Base-by-base conservation (phyloP, 2,888 invertebrate genomes). In the Mycogona germanica region DNA sequence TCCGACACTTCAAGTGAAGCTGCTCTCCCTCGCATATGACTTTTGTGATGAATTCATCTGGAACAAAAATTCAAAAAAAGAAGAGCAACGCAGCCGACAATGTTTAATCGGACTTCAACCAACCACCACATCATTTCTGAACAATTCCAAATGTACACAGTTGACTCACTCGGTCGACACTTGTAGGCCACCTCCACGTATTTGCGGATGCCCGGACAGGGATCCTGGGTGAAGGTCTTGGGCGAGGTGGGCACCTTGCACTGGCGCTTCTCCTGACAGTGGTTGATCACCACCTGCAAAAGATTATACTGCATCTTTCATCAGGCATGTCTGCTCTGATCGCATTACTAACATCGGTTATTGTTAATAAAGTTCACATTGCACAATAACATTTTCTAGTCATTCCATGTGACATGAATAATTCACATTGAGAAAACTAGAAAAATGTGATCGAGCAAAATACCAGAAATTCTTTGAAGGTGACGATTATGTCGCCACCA, bases 161-260 rank as follows among this genome's bases (percentile, higher is more conserved):
- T 21, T 7, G 21, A 57, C 67, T 87, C 76, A 95, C 95, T 87
- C 67, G 96, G 96, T 72, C 88, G 80, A 76, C 96, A 96, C 74
- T 93, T 93, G 75, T 91, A 96, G 63, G 88, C 88, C 60, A 95
- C 88, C 75, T 93, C 91, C 61, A 93, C 86, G 75, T 89, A 93
- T 72, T 95, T 92, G 60, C 85, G 77, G 56, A 87, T 82, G 23
- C 84, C 84, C 12, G 92, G 92, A 68, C 95, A 96, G 0, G 93
- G 92, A 74, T 96, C 93, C 42, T 82, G 82, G 25, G 86, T 86
- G 66, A 89, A 87, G 46, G 86, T 84, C 67, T 82, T 81, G n/a
- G 89, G 83, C 64, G 82, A 84, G 51, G 91, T 88, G 68, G 84
- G 81, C 69, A 96, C 84, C 68, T 85, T 85, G 75, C 96, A 96